Evolutionary conservation across 2,888 invertebrate genomes (phyloP), one percentile per base, ranked within the genome.

Genomic region (Myathropa florea): DNA sequence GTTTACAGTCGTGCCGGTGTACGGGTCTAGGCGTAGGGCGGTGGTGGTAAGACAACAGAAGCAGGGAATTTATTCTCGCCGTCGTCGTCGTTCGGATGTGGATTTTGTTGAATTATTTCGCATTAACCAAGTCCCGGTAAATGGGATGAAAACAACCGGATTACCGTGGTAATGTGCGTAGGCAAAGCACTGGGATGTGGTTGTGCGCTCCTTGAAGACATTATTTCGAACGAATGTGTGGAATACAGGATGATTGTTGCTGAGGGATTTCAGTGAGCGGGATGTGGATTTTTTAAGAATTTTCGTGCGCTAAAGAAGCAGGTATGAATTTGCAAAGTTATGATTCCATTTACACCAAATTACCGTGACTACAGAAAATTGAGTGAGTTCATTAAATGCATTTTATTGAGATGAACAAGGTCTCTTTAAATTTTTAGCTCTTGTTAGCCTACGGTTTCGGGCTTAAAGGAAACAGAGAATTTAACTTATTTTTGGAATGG

Each of bases 131-230:
- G 57, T 23, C 36, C 18, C 24, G 14, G 60, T 39, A 60, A 60
- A 60, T 60, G 39, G 28, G 70, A 60, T 60, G 39, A 57, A 71
- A 60, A 71, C 39, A 60, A 4, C 24, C 36, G 60, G 71, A 63
- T 64, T 64, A 73, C 24, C 26, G 12, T 23, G 33, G 28, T 57
- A 64, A 33, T 55, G 26, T 59, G 70, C 70, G 21, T 33, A 70
- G 14, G 18, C 12, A 10, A 24, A 57, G 23, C 55, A 60, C 26
- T 18, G n/a, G 33, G 23, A 59, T 57, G n/a, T 18, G 46, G 24
- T 24, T 28, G 23, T 33, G 53, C 24, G 33, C n/a, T 33, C 21
- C 21, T 30, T 0, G 10, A 28, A 2, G 3, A 9, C 23, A 30
- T 55, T 3, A 30, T 23, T 14, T 14, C 23, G 12, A 57, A 23